Conservation (phyloP, 2,888 invertebrate species). For the Meiosimyza platycephala region DNA sequence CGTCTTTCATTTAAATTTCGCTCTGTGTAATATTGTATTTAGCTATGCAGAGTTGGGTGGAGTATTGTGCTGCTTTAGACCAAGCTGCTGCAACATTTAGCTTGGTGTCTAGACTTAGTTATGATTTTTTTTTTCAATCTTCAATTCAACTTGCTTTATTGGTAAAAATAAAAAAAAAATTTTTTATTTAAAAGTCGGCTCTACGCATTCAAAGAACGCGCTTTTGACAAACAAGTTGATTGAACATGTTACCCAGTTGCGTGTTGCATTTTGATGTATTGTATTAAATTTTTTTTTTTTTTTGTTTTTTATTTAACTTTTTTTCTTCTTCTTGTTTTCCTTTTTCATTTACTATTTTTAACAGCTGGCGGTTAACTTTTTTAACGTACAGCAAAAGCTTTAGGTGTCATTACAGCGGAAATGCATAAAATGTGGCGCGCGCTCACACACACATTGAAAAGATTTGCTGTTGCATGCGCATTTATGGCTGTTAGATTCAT, state of each 20-base stretch:
- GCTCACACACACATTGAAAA: neutral
- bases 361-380: no score
- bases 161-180: no score
- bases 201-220: neutral
- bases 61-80: no score
- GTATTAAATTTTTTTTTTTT: no score
- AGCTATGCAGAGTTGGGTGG: no score
- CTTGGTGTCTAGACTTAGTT: no score
- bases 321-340: neutral
- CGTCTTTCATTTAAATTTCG: no score
- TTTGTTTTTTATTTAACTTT: neutral
- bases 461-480: constrained; percentile 3
- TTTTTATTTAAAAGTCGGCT: constrained; percentile 1
- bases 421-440: constrained; percentile 14
- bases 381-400: neutral
- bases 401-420: constrained; percentile 21
- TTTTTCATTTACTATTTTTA: neutral
- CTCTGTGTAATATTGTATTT: no score
- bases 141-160: no score
- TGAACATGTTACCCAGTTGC: constrained; percentile 22
- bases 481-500: neutral
- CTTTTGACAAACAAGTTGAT: constrained; percentile 31
- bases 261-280: constrained; percentile 25
- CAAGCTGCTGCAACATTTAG: no score
- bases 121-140: no score